phyloP scores from a whole-genome alignment of 2,113 vertebrate species.

The Pelvicachromis taeniatus region DNA sequence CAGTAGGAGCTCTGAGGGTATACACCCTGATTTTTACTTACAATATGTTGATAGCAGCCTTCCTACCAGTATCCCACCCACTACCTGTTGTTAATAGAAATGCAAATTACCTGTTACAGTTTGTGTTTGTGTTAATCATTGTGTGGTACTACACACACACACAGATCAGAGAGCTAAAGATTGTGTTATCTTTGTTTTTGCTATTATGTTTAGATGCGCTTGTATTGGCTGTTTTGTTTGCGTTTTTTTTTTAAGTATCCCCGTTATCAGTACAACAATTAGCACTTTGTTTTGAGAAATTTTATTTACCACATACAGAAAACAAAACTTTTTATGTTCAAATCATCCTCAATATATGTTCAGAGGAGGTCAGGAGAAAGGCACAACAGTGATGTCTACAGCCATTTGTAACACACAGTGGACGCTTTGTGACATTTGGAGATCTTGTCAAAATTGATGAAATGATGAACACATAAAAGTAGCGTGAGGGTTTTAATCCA shows the following conservation, averaged over 20 bases:
- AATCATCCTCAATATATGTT: not conserved
- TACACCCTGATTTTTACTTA: not conserved
- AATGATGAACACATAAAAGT: not conserved
- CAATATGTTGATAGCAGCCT: not conserved
- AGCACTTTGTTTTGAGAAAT: not conserved
- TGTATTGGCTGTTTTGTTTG: not conserved
- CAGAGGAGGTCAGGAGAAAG: not conserved
- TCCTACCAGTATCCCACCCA: not conserved
- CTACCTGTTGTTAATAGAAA: not conserved
- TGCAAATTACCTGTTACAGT: not conserved
- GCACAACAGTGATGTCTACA: not conserved
- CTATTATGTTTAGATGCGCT: not conserved
- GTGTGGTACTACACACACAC: not conserved
- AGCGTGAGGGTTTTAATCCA: not conserved
- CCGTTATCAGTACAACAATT: not conserved
- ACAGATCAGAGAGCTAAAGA: not conserved
- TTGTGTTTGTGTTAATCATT: not conserved
- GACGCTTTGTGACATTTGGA: not conserved
- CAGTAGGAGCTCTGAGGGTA: not conserved
- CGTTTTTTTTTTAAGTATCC: not conserved
- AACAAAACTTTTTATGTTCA: not conserved
- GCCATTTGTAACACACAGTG: not conserved
- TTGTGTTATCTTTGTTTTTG: not conserved
- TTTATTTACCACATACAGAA: not conserved
- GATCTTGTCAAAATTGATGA: not conserved